These are phyloP conservation scores for Melipona beecheii DNA, from an alignment of 2,888 invertebrate species.

Conservation along the genomic window DNA sequence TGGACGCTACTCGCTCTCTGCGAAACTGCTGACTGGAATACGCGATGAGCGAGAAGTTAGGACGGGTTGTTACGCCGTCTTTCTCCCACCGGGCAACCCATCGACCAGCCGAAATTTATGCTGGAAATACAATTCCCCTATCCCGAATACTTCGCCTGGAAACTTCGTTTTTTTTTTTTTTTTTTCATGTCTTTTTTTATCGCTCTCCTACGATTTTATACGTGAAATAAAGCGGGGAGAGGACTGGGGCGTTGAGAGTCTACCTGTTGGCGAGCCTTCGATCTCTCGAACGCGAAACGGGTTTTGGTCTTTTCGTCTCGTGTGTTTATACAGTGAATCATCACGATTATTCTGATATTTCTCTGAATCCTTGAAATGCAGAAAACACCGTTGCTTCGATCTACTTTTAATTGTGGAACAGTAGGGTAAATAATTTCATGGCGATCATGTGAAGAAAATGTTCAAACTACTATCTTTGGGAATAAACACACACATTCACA, in stretches of 20 bases:
- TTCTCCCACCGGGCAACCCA: constrained; percentile 42
- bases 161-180: constrained; percentile 15
- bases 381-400: no score
- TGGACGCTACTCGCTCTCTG: constrained; percentile 69
- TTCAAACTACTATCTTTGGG: no score
- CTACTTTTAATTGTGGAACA: no score
- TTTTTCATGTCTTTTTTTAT: constrained; percentile 22
- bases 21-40: constrained; percentile 71
- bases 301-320: no score
- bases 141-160: constrained; percentile 5
- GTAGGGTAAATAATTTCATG: no score
- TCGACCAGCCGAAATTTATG: constrained; percentile 46
- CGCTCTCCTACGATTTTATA: constrained; percentile 3
- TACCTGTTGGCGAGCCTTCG: constrained; percentile 35
- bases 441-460: no score
- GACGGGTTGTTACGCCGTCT: constrained; percentile 48
- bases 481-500: no score
- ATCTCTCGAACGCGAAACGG: background rate
- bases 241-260: background rate
- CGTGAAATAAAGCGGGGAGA: background rate
- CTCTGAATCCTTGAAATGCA: background rate
- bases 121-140: constrained; percentile 45
- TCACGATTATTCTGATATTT: background rate
- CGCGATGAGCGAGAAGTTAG: constrained; percentile 68
- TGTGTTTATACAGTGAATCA: background rate